Evolutionary conservation across 2,888 invertebrate species (phyloP).

Genomic region (Siphlonurus alternatus): DNA sequence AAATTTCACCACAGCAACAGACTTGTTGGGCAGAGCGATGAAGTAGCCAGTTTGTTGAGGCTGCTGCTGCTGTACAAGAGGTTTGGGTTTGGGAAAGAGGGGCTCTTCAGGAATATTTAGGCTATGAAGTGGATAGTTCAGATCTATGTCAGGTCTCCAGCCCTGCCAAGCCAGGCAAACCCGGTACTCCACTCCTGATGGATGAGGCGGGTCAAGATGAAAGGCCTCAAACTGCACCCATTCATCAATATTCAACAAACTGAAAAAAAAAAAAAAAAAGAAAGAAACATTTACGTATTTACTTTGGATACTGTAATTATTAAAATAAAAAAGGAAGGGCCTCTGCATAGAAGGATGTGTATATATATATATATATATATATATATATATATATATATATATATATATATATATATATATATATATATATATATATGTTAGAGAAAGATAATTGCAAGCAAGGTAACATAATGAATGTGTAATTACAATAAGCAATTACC

Average conservation of each 20-base stretch:
- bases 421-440: too few relatives aligned
- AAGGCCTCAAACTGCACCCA: background rate
- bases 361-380: background rate
- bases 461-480: too few relatives aligned
- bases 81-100: too few relatives aligned
- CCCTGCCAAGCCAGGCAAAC: background rate
- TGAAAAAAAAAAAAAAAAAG: background rate
- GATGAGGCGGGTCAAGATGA: background rate
- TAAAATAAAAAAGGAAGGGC: too few relatives aligned
- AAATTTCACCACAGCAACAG: too few relatives aligned
- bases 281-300: background rate
- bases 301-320: background rate
- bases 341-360: background rate
- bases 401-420: background rate
- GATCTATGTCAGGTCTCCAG: background rate
- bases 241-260: background rate
- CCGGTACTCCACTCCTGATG: background rate
- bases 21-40: too few relatives aligned
- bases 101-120: background rate
- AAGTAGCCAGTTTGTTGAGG: too few relatives aligned
- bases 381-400: background rate
- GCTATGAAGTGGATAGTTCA: background rate
- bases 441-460: too few relatives aligned
- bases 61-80: too few relatives aligned
- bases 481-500: too few relatives aligned